Evolutionary conservation across 2,113 vertebrate species (phyloP).

Genomic region (Lasiurus borealis): DNA sequence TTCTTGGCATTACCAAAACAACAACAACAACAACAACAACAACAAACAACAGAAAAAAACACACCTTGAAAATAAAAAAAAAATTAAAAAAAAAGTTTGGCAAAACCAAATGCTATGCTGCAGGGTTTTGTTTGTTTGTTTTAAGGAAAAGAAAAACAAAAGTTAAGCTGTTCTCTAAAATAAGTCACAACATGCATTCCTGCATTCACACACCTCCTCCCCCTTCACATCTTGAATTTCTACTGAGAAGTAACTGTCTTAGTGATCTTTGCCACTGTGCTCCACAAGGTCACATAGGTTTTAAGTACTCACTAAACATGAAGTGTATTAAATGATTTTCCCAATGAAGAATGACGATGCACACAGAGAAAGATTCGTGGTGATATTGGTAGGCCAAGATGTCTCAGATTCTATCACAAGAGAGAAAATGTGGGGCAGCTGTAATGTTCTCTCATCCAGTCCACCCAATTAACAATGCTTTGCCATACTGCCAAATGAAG

Average conservation of each 20-base stretch:
- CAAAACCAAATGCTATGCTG: not conserved
- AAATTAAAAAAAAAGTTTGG: not conserved
- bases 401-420: not conserved
- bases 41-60: too few relatives aligned
- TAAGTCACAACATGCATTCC: not conserved
- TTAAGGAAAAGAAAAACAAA: not conserved
- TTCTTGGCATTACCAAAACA: not conserved
- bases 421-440: not conserved
- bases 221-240: not conserved
- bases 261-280: not conserved
- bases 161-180: not conserved
- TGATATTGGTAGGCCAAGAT: not conserved
- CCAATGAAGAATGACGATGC: not conserved
- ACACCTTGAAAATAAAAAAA: not conserved
- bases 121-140: not conserved
- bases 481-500: too few relatives aligned
- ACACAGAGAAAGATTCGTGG: not conserved
- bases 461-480: not conserved
- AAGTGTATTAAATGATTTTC: not conserved
- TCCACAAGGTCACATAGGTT: not conserved
- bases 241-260: not conserved
- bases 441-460: not conserved
- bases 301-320: not conserved
- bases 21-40: too few relatives aligned
- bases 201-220: accelerated